Evolutionary conservation across 2,888 invertebrate species (phyloP).

Genomic region (Iphiclides podalirius): DNA sequence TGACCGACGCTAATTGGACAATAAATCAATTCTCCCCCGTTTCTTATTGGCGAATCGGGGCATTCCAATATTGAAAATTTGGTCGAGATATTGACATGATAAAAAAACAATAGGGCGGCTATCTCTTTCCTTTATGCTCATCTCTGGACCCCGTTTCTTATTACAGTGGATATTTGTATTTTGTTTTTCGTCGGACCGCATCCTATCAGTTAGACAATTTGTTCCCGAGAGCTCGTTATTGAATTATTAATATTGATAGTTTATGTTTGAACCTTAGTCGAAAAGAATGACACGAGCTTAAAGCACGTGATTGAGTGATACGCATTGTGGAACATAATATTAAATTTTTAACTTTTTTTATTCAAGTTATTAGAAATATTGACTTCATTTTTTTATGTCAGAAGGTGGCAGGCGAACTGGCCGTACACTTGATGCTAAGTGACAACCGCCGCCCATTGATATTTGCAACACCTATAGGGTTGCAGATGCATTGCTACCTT

Average conservation of each 20-base stretch:
- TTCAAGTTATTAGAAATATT: too few species aligned
- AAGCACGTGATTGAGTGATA: conserved; percentile 24
- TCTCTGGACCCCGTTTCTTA: conserved; percentile 74
- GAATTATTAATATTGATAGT: conserved; percentile 71
- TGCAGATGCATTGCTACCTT: too few species aligned
- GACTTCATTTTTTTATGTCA: too few species aligned
- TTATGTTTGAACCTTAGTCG: conserved; percentile 3
- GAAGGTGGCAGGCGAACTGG: too few species aligned
- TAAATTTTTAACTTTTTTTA: not conserved
- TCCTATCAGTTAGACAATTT: conserved; percentile 77
- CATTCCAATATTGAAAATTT: conserved; percentile 81
- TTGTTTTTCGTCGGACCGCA: conserved; percentile 59
- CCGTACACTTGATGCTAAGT: too few species aligned
- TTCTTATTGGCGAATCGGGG: conserved; percentile 80
- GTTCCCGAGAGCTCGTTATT: conserved; percentile 73
- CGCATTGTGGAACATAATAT: not conserved
- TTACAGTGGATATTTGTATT: conserved; percentile 70
- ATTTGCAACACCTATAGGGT: too few species aligned
- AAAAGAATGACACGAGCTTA: conserved; percentile 29
- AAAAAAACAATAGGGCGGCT: conserved; percentile 75
- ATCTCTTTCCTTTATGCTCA: conserved; percentile 79
- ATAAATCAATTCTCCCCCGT: conserved; percentile 80
- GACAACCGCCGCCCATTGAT: too few species aligned
- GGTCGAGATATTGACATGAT: conserved; percentile 80
- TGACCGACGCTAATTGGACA: conserved; percentile 81